Percentiles rank a stretch among this genome's conserved stretches.
These are phyloP conservation scores for Coptotermes formosanus DNA, from an alignment of 1,140 invertebrate species.

Conservation along the genomic window DNA sequence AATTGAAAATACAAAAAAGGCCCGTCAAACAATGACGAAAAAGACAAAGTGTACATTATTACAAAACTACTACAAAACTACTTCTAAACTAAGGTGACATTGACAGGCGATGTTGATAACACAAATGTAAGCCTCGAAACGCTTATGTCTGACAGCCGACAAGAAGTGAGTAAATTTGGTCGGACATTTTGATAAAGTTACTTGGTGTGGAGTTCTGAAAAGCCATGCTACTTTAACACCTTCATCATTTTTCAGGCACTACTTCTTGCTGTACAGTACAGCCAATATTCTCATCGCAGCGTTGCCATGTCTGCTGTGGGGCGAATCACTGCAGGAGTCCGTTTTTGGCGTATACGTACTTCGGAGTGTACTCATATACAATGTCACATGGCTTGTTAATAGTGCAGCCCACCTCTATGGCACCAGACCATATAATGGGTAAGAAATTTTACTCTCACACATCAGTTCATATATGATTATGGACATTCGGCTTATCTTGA, in stretches of 20 bases:
- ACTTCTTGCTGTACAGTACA: conserved; percentile 41
- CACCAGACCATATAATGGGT: conserved; percentile 63
- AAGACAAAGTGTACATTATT: no score
- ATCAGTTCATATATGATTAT: no score
- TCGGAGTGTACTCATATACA: conserved; percentile 55
- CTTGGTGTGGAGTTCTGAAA: neutral
- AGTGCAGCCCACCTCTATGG: conserved; percentile 69
- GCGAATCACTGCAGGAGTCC: conserved; percentile 49
- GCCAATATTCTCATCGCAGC: conserved; percentile 52
- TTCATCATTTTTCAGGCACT: conserved; percentile 5
- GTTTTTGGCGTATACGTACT: conserved; percentile 42
- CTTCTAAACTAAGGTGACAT: no score
- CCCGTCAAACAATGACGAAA: no score
- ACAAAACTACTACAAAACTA: no score
- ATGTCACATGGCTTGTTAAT: conserved; percentile 72
- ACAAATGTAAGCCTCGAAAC: no score
- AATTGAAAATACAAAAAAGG: no score
- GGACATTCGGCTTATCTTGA: no score
- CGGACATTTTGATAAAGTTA: no score
- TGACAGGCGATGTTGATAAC: no score
- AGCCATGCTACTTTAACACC: neutral
- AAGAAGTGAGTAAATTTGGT: no score
- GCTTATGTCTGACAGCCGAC: no score
- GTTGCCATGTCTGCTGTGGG: conserved; percentile 58
- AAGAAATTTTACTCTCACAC: conserved; percentile 41